Conservation (phyloP, 2,888 invertebrate species). For the Drosophila monieri region DNA sequence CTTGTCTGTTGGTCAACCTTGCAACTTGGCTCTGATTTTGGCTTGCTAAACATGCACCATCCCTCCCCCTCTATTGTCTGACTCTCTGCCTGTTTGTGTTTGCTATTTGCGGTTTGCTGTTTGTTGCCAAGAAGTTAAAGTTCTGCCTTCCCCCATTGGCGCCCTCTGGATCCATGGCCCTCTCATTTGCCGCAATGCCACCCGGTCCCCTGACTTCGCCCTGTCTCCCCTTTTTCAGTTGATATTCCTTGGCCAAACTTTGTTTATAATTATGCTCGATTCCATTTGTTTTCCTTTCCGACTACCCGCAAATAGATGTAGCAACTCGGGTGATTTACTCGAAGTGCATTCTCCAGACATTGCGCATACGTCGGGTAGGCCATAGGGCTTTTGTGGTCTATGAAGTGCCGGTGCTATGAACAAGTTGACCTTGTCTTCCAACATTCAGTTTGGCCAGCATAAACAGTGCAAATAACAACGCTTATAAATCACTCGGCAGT, state of each 20-base stretch:
- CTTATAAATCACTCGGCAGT: conserved; percentile 62
- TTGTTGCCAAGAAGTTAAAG: conserved; percentile 64
- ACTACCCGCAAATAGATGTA: conserved; percentile 36
- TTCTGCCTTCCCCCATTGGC: not conserved
- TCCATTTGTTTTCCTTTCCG: conserved; percentile 29
- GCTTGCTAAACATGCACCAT: conserved; percentile 24
- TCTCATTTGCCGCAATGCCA: conserved; percentile 60
- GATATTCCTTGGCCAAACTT: conserved; percentile 49
- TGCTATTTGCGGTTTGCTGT: conserved; percentile 54
- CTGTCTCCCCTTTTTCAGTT: conserved; percentile 39
- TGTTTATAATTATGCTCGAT: conserved; percentile 60
- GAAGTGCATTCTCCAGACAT: conserved; percentile 24
- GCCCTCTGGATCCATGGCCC: not conserved
- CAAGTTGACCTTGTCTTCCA: conserved; percentile 57
- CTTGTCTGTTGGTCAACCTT: conserved; percentile 63
- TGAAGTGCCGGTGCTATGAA: conserved; percentile 11
- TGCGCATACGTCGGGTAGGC: conserved; percentile 46
- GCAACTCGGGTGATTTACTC: conserved; percentile 29
- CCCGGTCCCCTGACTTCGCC: not conserved
- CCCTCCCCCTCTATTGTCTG: conserved; percentile 11
- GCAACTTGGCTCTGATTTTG: conserved; percentile 67
- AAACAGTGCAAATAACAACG: conserved; percentile 32
- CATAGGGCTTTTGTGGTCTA: conserved; percentile 4
- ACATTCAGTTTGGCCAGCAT: conserved; percentile 23
- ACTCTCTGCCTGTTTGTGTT: conserved; percentile 33